Percentiles rank a stretch among this genome's conserved stretches.
Conservation (phyloP, 2,797 vertebrate species). For the Myotis daubentonii region DNA sequence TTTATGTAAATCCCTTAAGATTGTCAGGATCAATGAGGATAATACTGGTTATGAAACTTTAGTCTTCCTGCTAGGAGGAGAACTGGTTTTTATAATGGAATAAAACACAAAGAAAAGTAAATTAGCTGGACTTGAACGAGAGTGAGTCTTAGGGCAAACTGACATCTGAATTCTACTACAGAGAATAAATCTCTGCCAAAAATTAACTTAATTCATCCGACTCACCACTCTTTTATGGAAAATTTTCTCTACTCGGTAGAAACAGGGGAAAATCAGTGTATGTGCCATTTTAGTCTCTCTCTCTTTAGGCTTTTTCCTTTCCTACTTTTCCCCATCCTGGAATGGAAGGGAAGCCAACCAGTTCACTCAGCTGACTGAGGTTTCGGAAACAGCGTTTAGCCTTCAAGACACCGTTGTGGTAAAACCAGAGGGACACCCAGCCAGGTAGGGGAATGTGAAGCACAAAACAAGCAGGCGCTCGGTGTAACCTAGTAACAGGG, state of each 20-base stretch:
- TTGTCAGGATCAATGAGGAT: slow-evolving; percentile 2
- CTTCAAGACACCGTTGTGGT: slow-evolving; percentile 35
- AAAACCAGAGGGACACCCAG: slow-evolving; percentile 79
- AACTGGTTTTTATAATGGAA: slow-evolving; percentile 36
- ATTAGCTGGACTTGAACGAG: not conserved
- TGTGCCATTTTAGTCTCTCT: not conserved
- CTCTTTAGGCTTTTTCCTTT: not conserved
- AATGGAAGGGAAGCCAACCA: slow-evolving; percentile 47
- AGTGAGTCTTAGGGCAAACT: not conserved
- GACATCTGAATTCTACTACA: slow-evolving; percentile 53
- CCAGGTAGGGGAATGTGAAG: slow-evolving; percentile 33
- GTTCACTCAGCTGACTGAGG: slow-evolving; percentile 9
- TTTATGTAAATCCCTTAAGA: slow-evolving; percentile 4
- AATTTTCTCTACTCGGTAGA: slow-evolving; percentile 18
- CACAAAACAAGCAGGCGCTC: slow-evolving; percentile 63
- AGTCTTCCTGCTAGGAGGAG: slow-evolving; percentile 19
- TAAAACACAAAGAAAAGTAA: not conserved
- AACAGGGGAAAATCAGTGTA: not conserved
- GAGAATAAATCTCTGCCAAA: not conserved
- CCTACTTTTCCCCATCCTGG: not conserved
- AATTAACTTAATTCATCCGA: slow-evolving; percentile 23
- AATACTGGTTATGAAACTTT: slow-evolving; percentile 48
- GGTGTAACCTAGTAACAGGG: slow-evolving; percentile 64
- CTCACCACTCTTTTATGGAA: not conserved
- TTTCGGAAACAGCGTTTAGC: slow-evolving; percentile 39